phyloP scores from a whole-genome alignment of 2,113 vertebrate genomes.

The Rhegmatorhina hoffmannsi region DNA sequence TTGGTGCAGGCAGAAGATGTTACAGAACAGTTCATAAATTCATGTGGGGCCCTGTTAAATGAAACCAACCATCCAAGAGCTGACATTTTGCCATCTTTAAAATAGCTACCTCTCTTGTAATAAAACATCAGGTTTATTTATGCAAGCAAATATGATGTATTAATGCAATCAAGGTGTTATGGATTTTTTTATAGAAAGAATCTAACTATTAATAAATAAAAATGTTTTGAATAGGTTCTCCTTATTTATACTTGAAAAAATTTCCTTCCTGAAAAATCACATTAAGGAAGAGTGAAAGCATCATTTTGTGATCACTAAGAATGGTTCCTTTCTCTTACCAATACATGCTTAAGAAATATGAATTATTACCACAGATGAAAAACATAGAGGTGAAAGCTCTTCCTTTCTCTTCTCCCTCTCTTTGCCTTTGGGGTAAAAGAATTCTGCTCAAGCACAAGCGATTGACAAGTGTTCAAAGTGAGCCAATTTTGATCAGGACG shows the following conservation, averaged over 20 bases:
- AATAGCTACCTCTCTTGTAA: slow-evolving; percentile 74
- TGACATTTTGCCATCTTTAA: slow-evolving; percentile 83
- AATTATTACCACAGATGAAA: slow-evolving; percentile 18
- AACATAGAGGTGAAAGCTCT: slow-evolving; percentile 43
- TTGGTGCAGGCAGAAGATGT: slow-evolving; percentile 81
- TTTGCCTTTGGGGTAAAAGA: background rate
- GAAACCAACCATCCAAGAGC: slow-evolving; percentile 82
- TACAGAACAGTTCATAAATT: slow-evolving; percentile 85
- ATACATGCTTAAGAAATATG: slow-evolving; percentile 28
- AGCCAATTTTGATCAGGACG: background rate
- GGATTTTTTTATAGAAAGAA: slow-evolving; percentile 49
- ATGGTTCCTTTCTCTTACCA: slow-evolving; percentile 20
- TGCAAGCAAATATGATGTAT: slow-evolving; percentile 59
- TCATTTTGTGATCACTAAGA: slow-evolving; percentile 5
- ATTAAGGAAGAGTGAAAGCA: background rate
- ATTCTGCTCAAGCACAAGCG: background rate
- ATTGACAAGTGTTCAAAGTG: background rate
- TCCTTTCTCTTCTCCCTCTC: background rate
- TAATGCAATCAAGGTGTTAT: slow-evolving; percentile 51
- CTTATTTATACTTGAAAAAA: slow-evolving; percentile 41
- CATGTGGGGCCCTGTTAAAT: slow-evolving; percentile 79
- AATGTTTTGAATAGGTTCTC: slow-evolving; percentile 21
- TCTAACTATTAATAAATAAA: slow-evolving; percentile 51
- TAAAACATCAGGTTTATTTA: slow-evolving; percentile 73
- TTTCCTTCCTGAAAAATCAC: slow-evolving; percentile 14